A percentile compares a stretch with the other conserved stretches of the same genome.
phyloP scores from a whole-genome alignment of 35 echinoderm and acorn worm genomes.

The Ptychodera flava region DNA sequence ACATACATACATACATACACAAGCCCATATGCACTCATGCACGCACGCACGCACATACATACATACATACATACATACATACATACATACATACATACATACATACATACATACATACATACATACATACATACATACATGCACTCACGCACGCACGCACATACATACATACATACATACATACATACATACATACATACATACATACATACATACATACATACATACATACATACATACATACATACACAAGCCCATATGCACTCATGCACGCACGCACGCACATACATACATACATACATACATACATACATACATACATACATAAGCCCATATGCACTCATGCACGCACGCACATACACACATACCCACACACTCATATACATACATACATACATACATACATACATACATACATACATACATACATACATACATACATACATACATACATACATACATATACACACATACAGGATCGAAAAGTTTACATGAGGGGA shows the following conservation, averaged over 20 bases:
- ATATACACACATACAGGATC: no score
- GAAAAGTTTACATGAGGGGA: no score
- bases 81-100: background rate
- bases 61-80: background rate
- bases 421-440: no score
- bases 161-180: no score
- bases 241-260: background rate
- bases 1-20: background rate
- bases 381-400: no score
- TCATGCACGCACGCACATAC: no score
- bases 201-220: no score
- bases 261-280: background rate
- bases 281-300: background rate
- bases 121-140: background rate
- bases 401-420: no score
- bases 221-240: background rate
- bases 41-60: background rate
- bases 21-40: background rate
- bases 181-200: no score
- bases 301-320: background rate
- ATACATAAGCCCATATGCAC: no score
- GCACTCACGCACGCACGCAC: background rate
- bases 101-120: background rate
- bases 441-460: no score
- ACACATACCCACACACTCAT: no score